Evolutionary conservation across 1,140 invertebrate species (phyloP).

Genomic region (Idris sp.): DNA sequence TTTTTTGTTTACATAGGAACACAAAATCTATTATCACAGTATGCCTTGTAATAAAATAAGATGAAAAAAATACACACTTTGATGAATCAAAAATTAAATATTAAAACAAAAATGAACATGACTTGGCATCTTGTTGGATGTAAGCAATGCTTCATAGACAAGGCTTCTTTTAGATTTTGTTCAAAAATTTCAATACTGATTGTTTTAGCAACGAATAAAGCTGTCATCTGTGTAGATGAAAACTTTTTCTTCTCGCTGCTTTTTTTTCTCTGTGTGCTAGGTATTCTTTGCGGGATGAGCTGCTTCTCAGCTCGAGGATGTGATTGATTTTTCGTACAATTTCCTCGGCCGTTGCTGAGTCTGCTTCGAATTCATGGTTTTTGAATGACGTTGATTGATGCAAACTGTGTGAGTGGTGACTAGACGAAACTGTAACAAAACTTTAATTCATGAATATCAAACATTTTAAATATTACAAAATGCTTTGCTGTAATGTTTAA

Average conservation of each 20-base stretch:
- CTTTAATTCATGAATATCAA: no score
- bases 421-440: constrained; percentile 69
- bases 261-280: constrained; percentile 82
- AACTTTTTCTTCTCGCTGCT: constrained; percentile 79
- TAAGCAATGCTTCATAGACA: no score
- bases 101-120: background rate
- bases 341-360: constrained; percentile 85
- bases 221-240: constrained; percentile 78
- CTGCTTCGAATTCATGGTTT: constrained; percentile 91
- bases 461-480: no score
- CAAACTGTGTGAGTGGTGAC: constrained; percentile 73
- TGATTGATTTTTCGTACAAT: constrained; percentile 93
- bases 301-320: constrained; percentile 89
- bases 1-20: constrained; percentile 18
- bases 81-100: no score
- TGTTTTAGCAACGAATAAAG: constrained; percentile 51
- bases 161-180: constrained; percentile 3
- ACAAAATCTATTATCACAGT: constrained; percentile 29
- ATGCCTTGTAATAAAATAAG: constrained; percentile 15
- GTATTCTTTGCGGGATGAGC: constrained; percentile 88
- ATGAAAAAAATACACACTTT: no score
- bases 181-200: constrained; percentile 20
- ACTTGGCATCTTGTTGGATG: no score
- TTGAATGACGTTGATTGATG: constrained; percentile 83
- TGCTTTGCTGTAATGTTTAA: no score